Base-by-base conservation (phyloP, 2,113 vertebrate genomes). In the Narcine bancroftii region DNA sequence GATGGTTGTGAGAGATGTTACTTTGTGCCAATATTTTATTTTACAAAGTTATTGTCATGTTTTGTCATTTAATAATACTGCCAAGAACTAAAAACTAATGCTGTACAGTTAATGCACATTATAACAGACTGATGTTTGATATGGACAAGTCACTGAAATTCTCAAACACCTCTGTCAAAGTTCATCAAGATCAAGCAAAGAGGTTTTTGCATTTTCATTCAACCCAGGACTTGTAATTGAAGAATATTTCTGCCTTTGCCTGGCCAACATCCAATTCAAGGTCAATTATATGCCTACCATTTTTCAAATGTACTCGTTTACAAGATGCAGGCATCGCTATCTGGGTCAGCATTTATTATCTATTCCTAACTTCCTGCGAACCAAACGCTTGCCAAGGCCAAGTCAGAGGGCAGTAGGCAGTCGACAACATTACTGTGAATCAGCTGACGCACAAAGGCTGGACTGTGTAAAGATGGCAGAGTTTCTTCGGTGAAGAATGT, bases 181-280 rank as follows among this genome's bases (percentile, higher is more conserved):
- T 33, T 87, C 17, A 87, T 19, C 53, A 87, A 87, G 19, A 6
- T 19, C 50, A 53, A 36, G 1, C 83, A 87, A 19, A 2, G 36
- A 53, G 60, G 69, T 45, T 65, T 42, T 39, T 45, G 29, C 65
- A 66, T 71, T 91, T 71, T 39, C 60, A 15, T 19, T 42, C 19
- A 0, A 10, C 26, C 26, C 36, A 29, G 89, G 11, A 91, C 89
- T 91, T 69, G 65, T 7, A 39, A 17, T 39, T 69, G 7, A 42
- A 42, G 63, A 42, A 66, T 11, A 42, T 11, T 39, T 45, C 24
- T n/a, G n/a, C 13, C 81, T n/a, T 13, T 96, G 94, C 94, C 95
- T 94, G 94, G 93, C 95, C 95, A 96, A 96, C 94, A 95, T 96
- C 94, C 92, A 94, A 94, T 94, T 95, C 95, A 96, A 56, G 50